These are phyloP conservation scores for Polyodon spathula DNA, from an alignment of 2,113 vertebrate species.

Conservation along the genomic window DNA sequence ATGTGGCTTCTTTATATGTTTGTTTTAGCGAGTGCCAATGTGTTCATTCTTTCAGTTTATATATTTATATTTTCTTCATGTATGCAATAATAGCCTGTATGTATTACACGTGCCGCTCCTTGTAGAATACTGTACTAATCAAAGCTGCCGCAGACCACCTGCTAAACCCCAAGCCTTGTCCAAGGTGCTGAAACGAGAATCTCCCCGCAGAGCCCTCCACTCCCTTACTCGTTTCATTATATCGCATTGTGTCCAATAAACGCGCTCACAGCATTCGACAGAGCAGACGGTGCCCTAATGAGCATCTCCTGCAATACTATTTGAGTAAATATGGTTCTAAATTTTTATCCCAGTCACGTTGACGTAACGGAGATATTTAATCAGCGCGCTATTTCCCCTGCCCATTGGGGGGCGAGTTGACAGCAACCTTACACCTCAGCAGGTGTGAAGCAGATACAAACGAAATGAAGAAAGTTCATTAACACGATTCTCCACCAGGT, in stretches of 20 bases:
- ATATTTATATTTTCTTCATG: constrained; percentile 20
- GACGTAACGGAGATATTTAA: not conserved
- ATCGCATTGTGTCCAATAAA: not conserved
- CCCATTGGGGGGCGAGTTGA: not conserved
- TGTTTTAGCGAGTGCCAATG: not conserved
- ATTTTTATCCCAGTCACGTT: not conserved
- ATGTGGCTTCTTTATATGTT: too few relatives aligned
- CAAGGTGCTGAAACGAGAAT: constrained; percentile 36
- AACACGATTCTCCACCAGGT: too few relatives aligned
- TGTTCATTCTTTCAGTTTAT: not conserved
- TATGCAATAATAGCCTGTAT: not conserved
- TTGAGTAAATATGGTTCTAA: not conserved
- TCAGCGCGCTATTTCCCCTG: not conserved
- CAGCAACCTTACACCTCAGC: not conserved
- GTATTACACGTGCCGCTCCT: not conserved
- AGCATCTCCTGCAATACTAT: not conserved
- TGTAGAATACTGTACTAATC: constrained; percentile 3
- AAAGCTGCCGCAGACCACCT: not conserved
- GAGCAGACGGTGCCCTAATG: not conserved
- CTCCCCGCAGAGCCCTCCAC: not conserved
- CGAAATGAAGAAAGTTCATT: not conserved
- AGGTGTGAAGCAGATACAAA: not conserved
- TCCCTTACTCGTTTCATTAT: not conserved
- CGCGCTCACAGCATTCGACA: not conserved
- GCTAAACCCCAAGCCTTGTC: constrained; percentile 38